Percentiles rank a stretch among this genome's conserved stretches.
Evolutionary conservation across 2,797 vertebrate genomes (phyloP).

Genomic region (Oreonectes daqikongensis): DNA sequence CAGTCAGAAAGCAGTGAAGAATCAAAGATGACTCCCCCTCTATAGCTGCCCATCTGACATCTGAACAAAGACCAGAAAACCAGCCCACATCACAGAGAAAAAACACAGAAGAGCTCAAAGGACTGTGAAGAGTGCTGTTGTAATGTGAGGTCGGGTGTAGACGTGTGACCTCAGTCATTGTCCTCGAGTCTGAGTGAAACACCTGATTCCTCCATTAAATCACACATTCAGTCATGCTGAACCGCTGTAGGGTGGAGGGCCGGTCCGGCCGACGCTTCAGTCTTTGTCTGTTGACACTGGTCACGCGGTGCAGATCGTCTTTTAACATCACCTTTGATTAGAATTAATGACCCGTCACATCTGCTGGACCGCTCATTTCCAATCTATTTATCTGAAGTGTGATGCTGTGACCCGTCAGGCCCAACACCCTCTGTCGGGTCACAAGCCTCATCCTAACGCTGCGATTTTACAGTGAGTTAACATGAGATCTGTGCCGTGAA

Average conservation of each 20-base stretch:
- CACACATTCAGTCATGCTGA: constrained; percentile 93
- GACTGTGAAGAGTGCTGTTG: constrained; percentile 29
- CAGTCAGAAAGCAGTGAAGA: too few relatives aligned
- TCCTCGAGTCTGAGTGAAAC: constrained; percentile 92
- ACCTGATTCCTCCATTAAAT: constrained; percentile 95
- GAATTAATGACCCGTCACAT: constrained; percentile 96
- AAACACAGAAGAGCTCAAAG: constrained; percentile 45
- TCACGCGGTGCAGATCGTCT: constrained; percentile 85
- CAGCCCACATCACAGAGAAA: constrained; percentile 12
- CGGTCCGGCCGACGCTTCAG: constrained; percentile 64
- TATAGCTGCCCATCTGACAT: neutral
- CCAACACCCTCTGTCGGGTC: constrained; percentile 84
- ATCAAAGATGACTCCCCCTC: neutral
- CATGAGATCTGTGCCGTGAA: too few relatives aligned
- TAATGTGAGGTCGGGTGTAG: constrained; percentile 32
- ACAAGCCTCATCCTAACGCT: constrained; percentile 68
- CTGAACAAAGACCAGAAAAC: neutral
- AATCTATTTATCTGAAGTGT: constrained; percentile 89
- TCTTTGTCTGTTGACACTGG: constrained; percentile 87
- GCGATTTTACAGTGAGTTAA: neutral
- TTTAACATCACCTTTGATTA: constrained; percentile 97
- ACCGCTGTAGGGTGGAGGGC: constrained; percentile 81
- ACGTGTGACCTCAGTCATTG: constrained; percentile 79
- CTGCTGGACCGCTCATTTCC: constrained; percentile 91
- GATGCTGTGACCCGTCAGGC: constrained; percentile 75